A percentile compares a stretch with the other conserved stretches of the same genome.
Conservation (phyloP, 2,888 invertebrate genomes). For the Thyatira batis region DNA sequence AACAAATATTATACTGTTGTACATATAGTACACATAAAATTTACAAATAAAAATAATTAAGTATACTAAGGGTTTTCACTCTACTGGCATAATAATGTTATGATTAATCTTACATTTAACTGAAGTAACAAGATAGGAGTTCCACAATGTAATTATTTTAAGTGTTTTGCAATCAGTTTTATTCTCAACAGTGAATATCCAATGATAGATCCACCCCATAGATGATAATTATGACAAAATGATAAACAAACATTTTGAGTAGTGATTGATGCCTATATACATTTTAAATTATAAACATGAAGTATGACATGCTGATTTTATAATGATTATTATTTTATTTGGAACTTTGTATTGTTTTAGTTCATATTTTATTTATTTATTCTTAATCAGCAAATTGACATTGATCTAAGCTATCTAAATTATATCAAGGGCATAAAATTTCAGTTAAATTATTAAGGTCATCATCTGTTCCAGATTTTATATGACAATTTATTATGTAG, state of each 20-base stretch:
- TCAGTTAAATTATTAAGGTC: too few species aligned
- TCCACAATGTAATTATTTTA: not conserved
- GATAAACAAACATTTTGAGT: conserved; percentile 2
- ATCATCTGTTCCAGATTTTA: not conserved
- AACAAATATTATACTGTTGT: not conserved
- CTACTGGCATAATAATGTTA: not conserved
- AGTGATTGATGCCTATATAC: not conserved
- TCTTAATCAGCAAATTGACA: not conserved
- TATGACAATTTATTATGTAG: not conserved
- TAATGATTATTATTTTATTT: too few species aligned
- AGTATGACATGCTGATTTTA: too few species aligned
- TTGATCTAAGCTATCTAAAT: not conserved
- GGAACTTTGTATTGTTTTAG: too few species aligned
- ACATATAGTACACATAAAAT: too few species aligned
- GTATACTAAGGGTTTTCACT: not conserved
- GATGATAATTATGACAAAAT: not conserved
- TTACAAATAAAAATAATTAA: too few species aligned
- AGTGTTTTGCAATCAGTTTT: conserved; percentile 5
- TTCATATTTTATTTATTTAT: too few species aligned
- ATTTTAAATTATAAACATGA: not conserved
- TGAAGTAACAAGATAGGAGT: not conserved
- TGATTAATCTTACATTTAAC: not conserved
- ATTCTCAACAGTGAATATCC: conserved; percentile 9
- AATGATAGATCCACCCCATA: conserved; percentile 3
- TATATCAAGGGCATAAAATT: not conserved